These are phyloP conservation scores for Gorilla gorilla DNA, from an alignment of 2,113 vertebrate species.

Conservation along the genomic window DNA sequence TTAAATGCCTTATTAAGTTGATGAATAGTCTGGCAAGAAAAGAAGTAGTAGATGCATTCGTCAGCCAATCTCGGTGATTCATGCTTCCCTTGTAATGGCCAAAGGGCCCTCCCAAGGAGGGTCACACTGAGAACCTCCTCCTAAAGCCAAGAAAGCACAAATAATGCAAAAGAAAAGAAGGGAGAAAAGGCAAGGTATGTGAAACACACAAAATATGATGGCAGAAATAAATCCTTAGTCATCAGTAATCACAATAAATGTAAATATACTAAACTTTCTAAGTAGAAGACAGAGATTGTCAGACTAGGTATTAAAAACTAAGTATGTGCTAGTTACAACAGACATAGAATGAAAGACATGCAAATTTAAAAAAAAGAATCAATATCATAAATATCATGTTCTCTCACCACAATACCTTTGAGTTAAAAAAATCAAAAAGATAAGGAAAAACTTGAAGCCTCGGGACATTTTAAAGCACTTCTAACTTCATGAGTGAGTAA, in stretches of 20 bases:
- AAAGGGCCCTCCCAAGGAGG: not conserved
- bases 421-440: not conserved
- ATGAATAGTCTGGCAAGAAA: not conserved
- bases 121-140: not conserved
- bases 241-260: not conserved
- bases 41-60: not conserved
- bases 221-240: not conserved
- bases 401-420: not conserved
- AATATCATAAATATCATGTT: not conserved
- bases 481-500: not conserved
- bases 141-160: not conserved
- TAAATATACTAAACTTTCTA: not conserved
- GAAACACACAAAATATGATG: not conserved
- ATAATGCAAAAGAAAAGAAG: not conserved
- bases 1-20: slow-evolving; percentile 7
- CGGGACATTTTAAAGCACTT: not conserved
- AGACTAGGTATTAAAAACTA: not conserved
- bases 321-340: not conserved
- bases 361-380: not conserved
- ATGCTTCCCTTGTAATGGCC: not conserved
- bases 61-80: not conserved
- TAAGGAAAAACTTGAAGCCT: not conserved
- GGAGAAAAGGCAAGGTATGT: not conserved
- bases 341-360: not conserved
- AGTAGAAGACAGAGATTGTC: not conserved